Evolutionary conservation across 2,888 invertebrate genomes (phyloP).

Genomic region (Athetis lepigone): DNA sequence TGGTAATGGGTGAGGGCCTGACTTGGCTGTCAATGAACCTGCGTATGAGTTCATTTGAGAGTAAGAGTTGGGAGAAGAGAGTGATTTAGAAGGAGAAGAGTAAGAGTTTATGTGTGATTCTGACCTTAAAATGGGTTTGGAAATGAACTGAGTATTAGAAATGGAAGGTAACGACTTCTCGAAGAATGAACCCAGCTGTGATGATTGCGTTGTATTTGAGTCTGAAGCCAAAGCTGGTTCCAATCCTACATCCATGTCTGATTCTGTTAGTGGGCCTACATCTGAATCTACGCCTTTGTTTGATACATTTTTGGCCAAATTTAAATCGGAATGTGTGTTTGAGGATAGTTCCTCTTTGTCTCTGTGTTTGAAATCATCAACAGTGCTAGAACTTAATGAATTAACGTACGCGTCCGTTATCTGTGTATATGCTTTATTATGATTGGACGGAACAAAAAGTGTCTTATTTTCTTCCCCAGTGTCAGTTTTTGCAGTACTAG

Average conservation of each 20-base stretch:
- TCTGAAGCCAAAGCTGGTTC: slow-evolving; percentile 4
- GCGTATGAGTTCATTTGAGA: slow-evolving; percentile 13
- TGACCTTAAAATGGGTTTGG: neutral
- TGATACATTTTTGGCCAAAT: slow-evolving; percentile 6
- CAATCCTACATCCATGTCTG: slow-evolving; percentile 7
- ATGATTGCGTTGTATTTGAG: neutral
- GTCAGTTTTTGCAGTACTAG: slow-evolving; percentile 12
- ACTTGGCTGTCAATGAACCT: slow-evolving; percentile 6
- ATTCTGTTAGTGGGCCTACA: neutral
- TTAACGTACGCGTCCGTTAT: neutral
- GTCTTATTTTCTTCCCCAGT: neutral
- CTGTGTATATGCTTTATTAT: neutral
- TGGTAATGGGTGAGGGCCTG: slow-evolving; percentile 4
- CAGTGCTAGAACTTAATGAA: neutral
- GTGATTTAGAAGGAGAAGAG: neutral
- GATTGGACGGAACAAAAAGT: neutral
- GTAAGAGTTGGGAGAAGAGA: slow-evolving; percentile 16
- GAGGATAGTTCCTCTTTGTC: neutral
- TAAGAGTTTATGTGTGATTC: neutral
- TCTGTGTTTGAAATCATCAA: neutral
- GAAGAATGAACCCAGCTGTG: slow-evolving; percentile 7
- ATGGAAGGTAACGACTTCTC: slow-evolving; percentile 11
- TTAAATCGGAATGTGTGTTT: neutral
- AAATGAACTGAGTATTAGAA: neutral
- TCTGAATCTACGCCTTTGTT: neutral